These are phyloP conservation scores for Bubo bubo DNA, from an alignment of 2,113 vertebrate species.

Conservation along the genomic window DNA sequence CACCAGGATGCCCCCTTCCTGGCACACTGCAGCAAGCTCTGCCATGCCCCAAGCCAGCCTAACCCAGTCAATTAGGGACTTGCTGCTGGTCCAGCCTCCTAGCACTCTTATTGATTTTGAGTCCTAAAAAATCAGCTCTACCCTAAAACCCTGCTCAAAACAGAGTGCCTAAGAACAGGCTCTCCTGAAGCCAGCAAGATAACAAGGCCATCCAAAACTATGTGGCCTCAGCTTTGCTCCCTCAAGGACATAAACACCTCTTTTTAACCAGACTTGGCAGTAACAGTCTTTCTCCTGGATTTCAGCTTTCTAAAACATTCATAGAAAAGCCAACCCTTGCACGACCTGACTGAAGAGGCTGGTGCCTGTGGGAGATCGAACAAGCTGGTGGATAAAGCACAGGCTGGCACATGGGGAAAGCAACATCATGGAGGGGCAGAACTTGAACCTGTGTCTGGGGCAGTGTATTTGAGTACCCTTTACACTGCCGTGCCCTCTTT, in stretches of 20 bases:
- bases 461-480: not conserved
- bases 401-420: not conserved
- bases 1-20: not conserved
- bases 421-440: not conserved
- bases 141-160: not conserved
- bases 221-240: not conserved
- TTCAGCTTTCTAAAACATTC: constrained; percentile 12
- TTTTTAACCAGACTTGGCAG: constrained; percentile 36
- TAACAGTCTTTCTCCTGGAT: not conserved
- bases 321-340: not conserved
- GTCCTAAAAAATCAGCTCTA: not conserved
- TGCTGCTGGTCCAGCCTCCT: not conserved
- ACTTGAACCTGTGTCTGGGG: not conserved
- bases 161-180: not conserved
- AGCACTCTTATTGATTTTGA: not conserved
- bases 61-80: not conserved
- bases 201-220: not conserved
- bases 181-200: constrained; percentile 40
- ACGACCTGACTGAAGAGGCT: not conserved
- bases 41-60: not conserved
- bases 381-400: not conserved
- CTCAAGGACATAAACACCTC: constrained; percentile 26
- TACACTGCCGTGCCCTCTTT: not conserved
- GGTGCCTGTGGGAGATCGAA: not conserved
- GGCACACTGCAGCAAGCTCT: not conserved